Base-by-base conservation (phyloP, 2,113 vertebrate species). In the Callithrix jacchus region DNA sequence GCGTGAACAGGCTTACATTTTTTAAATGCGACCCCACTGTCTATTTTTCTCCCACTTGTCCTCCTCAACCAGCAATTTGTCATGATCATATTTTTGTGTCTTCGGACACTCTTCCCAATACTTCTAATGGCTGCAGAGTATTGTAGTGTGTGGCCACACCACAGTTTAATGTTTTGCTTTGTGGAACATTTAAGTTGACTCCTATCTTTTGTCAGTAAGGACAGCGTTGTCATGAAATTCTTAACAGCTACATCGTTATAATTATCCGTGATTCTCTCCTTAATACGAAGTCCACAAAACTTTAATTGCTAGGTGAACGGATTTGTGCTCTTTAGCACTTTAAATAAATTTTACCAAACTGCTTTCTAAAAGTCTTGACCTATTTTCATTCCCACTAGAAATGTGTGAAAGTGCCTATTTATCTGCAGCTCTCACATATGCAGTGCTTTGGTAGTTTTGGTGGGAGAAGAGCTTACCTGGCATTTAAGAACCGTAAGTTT, bases 261-360 rank as follows among this genome's bases (percentile, higher is more conserved):
- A 80, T 83, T 35, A 37, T 47, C 32, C 54, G 47, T 2, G 64
- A 82, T 23, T 76, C 42, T 88, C 52, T 81, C 40, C 66, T 86
- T 45, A 37, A 25, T 80, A 61, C 76, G 87, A 58, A 80, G 61
- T 68, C 17, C 32, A 37, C 9, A 91, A 49, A 61, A 42, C 58
- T 20, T 16, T 20, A 81, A 66, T 84, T 80, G 73, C 45, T 47
- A 49, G 64, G 13, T 54, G 93, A 87, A 81, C 40, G 40, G 23
- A 91, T 56, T 66, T 87, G 40, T 76, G 74, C 88, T 93, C 68
- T 93, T 93, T 92, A 61, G 73, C 16, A 42, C 32, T 23, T 66
- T 37, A 13, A 85, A 45, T 88, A 66, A 23, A 40, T 93, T 93
- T 97, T 85, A 87, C 61, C 77, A 88, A 82, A 49, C 30, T 52